These are phyloP conservation scores for Pteria penguin DNA, from an alignment of 2,888 invertebrate genomes.

Conservation along the genomic window DNA sequence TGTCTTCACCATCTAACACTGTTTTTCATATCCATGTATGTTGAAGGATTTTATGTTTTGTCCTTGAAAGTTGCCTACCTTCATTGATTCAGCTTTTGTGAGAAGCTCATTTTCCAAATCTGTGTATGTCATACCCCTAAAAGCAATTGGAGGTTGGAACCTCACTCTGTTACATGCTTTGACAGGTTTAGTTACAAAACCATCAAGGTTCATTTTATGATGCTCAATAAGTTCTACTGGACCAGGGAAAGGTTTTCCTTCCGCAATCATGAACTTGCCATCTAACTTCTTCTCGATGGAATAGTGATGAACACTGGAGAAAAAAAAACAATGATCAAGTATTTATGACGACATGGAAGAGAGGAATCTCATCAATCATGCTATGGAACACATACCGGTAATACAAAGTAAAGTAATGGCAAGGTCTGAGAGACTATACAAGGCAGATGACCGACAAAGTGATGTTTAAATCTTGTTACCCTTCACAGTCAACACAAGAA, in stretches of 20 bases:
- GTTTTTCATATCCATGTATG: too few species aligned
- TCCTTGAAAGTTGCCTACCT: too few species aligned
- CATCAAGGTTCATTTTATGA: constrained; percentile 72
- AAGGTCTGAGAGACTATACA: too few species aligned
- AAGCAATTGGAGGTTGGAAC: constrained; percentile 74
- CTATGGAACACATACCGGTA: too few species aligned
- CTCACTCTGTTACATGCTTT: constrained; percentile 71
- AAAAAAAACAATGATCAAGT: too few species aligned
- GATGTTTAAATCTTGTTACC: too few species aligned
- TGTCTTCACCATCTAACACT: too few species aligned
- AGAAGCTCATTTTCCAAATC: constrained; percentile 75
- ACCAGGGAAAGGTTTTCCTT: constrained; percentile 75
- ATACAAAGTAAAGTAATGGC: too few species aligned
- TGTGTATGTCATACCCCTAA: constrained; percentile 77
- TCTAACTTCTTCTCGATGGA: constrained; percentile 78
- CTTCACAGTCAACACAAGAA: too few species aligned
- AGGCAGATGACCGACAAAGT: too few species aligned
- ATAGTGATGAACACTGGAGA: constrained; percentile 78
- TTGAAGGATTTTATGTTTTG: too few species aligned
- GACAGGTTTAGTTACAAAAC: constrained; percentile 75
- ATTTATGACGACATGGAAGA: background rate
- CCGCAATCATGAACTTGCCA: constrained; percentile 77
- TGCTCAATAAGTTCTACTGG: constrained; percentile 78
- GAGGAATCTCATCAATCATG: background rate
- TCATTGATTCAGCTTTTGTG: constrained; percentile 66